phyloP scores from a whole-genome alignment of 1,140 invertebrate species.

The Meloidogyne floridensis region DNA sequence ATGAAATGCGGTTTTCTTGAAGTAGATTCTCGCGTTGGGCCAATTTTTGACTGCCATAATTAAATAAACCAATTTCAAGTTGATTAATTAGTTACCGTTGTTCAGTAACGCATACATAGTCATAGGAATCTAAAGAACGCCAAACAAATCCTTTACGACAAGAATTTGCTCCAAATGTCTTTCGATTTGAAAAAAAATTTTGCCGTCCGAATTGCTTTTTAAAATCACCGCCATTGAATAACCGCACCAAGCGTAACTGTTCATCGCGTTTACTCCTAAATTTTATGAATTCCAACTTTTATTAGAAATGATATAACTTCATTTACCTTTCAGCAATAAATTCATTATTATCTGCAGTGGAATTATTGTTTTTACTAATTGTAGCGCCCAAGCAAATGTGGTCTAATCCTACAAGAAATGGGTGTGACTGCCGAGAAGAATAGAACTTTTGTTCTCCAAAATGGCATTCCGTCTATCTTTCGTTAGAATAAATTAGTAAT shows the following conservation, averaged over 20 bases:
- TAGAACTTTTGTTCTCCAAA: constrained; percentile 40
- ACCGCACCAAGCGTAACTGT: constrained; percentile 1
- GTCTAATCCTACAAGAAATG: background rate
- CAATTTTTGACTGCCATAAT: constrained; percentile 8
- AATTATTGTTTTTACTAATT: background rate
- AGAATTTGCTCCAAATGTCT: constrained; percentile 54
- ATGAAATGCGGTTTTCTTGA: constrained; percentile 21
- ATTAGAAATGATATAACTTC: too few species aligned
- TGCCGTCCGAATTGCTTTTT: constrained; percentile 34
- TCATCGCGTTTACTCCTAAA: background rate
- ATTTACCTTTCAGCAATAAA: background rate
- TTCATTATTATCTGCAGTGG: background rate
- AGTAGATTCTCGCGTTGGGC: constrained; percentile 25
- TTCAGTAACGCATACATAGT: constrained; percentile 55
- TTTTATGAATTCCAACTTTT: too few species aligned
- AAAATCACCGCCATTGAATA: constrained; percentile 38
- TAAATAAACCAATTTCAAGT: background rate
- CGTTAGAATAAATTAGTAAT: background rate
- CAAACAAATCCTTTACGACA: constrained; percentile 49
- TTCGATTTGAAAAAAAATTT: constrained; percentile 39
- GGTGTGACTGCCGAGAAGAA: background rate
- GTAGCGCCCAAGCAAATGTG: constrained; percentile 18
- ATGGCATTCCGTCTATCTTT: constrained; percentile 38
- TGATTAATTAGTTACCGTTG: constrained; percentile 35
- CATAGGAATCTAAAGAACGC: constrained; percentile 54